phyloP scores from a whole-genome alignment of 2,113 vertebrate species.

The Calyptomena viridis region DNA sequence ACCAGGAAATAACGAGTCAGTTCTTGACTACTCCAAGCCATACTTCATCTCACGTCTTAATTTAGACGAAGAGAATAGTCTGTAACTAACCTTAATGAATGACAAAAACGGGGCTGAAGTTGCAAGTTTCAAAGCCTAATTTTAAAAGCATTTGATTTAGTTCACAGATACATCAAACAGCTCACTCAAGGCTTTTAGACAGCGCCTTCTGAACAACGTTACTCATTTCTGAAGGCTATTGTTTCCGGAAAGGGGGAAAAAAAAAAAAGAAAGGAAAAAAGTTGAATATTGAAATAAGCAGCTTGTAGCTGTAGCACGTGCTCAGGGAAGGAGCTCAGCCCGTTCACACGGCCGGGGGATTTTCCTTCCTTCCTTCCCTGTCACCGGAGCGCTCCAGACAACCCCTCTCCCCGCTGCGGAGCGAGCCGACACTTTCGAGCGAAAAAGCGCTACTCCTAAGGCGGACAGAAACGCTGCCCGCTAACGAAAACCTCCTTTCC shows the following conservation, averaged over 20 bases:
- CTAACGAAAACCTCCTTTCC: background rate
- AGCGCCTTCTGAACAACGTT: background rate
- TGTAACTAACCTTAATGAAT: background rate
- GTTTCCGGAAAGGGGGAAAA: background rate
- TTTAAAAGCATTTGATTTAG: background rate
- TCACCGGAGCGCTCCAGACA: background rate
- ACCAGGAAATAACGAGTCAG: conserved; percentile 12
- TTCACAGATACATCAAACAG: background rate
- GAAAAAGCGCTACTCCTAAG: background rate
- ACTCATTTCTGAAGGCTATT: background rate
- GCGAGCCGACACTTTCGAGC: background rate
- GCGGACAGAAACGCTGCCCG: background rate
- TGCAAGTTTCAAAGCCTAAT: background rate
- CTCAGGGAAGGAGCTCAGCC: background rate
- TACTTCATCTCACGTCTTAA: background rate
- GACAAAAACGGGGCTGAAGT: background rate
- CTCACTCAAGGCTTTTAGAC: background rate
- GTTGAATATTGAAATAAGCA: background rate
- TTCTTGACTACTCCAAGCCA: background rate
- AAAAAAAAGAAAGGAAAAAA: background rate
- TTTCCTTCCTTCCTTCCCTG: background rate
- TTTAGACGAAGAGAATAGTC: background rate
- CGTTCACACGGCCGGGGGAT: background rate
- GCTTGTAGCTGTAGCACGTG: background rate
- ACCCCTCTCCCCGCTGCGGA: background rate